A percentile compares a stretch with the other conserved stretches of the same genome.
These are phyloP conservation scores for Pinctada fucata DNA, from an alignment of 2,888 invertebrate genomes.

Conservation along the genomic window DNA sequence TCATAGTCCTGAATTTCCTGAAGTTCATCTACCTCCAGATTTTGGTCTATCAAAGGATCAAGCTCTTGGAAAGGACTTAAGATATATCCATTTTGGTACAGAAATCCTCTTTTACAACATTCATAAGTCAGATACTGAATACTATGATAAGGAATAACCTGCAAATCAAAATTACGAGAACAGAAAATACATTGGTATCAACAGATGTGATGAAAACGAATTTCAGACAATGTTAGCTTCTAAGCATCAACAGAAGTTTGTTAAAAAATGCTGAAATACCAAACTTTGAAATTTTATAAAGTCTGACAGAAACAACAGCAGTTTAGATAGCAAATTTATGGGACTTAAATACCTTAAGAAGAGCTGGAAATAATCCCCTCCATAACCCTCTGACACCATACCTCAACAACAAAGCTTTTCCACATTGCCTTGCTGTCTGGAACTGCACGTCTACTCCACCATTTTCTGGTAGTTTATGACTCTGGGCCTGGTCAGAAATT, in stretches of 20 bases:
- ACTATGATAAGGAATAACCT: slow-evolving; percentile 26
- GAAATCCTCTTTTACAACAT: slow-evolving; percentile 19
- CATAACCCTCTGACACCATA: slow-evolving; percentile 25
- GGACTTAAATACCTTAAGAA: slow-evolving; percentile 9
- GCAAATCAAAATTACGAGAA: not conserved
- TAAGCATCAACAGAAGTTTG: too few relatives aligned
- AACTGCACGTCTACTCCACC: slow-evolving; percentile 24
- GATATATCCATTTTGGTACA: slow-evolving; percentile 29
- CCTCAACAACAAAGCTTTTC: not conserved
- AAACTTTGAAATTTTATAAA: too few relatives aligned
- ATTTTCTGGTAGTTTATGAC: slow-evolving; percentile 8
- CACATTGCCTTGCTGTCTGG: slow-evolving; percentile 12
- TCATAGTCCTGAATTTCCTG: slow-evolving; percentile 29
- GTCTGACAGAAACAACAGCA: too few relatives aligned
- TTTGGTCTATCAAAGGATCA: slow-evolving; percentile 11
- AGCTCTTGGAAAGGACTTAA: not conserved
- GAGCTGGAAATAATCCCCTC: slow-evolving; percentile 27
- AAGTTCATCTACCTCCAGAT: slow-evolving; percentile 27
- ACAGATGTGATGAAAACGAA: too few relatives aligned
- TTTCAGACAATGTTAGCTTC: too few relatives aligned
- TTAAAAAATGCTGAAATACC: too few relatives aligned
- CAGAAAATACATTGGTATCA: too few relatives aligned
- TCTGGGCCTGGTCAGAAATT: slow-evolving; percentile 19
- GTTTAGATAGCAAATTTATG: too few relatives aligned
- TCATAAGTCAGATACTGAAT: slow-evolving; percentile 20